phyloP scores from a whole-genome alignment of 2,888 invertebrate species.

The Anoplius nigerrimus region DNA sequence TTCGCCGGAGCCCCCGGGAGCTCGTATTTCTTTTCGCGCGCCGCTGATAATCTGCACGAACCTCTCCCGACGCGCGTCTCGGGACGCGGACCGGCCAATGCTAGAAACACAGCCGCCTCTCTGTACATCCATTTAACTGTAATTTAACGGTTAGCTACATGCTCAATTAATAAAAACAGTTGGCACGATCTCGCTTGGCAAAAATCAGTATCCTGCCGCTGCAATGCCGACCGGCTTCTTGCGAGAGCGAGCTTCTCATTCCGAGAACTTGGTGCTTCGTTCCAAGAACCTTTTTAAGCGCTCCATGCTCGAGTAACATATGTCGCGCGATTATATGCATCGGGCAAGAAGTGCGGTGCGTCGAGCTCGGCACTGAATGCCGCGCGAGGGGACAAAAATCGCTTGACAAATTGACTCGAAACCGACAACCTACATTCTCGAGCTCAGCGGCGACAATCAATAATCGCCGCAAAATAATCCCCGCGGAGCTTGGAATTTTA shows the following conservation, averaged over 20 bases:
- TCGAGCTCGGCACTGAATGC: not conserved
- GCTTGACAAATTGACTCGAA: too few relatives aligned
- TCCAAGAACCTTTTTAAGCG: conserved; percentile 6
- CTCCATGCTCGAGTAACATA: not conserved
- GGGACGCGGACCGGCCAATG: not conserved
- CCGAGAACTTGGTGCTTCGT: not conserved
- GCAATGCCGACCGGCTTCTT: not conserved
- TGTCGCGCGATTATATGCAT: not conserved
- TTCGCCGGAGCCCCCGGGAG: conserved; percentile 2
- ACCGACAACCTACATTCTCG: too few relatives aligned
- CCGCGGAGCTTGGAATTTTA: too few relatives aligned
- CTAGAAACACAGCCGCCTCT: conserved; percentile 10
- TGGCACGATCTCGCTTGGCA: not conserved
- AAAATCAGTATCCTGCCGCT: conserved; percentile 8
- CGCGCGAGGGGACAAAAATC: not conserved
- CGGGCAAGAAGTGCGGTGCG: not conserved
- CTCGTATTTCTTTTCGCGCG: conserved; percentile 24
- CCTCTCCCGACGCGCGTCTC: not conserved
- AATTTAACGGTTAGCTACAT: conserved; percentile 29
- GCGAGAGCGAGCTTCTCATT: not conserved
- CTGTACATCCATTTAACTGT: conserved; percentile 28
- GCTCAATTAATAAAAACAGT: conserved; percentile 23
- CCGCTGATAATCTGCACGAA: conserved; percentile 39
- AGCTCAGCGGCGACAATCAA: too few relatives aligned
- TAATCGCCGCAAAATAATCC: too few relatives aligned